Percentiles rank a stretch among this genome's conserved stretches.
phyloP scores from a whole-genome alignment of 2,113 vertebrate genomes.

The Motacilla tschutschensis region DNA sequence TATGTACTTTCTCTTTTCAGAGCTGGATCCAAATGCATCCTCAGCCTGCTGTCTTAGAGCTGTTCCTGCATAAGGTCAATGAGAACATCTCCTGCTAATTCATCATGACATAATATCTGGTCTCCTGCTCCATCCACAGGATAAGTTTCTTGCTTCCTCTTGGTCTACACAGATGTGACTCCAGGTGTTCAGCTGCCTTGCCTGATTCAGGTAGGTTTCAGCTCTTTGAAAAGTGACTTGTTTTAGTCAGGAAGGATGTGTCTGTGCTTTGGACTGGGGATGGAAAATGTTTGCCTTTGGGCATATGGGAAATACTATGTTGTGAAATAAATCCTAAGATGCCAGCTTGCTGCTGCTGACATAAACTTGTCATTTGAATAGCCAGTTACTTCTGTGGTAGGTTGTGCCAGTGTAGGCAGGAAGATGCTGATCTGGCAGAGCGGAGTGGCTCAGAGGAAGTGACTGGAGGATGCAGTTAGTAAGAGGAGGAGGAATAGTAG shows the following conservation, averaged over 20 bases:
- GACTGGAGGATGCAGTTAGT: not conserved
- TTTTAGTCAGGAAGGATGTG: not conserved
- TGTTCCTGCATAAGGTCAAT: not conserved
- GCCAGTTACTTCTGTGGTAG: not conserved
- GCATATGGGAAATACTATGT: not conserved
- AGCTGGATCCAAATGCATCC: slow-evolving; percentile 11
- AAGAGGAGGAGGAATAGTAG: not conserved
- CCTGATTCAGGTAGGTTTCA: slow-evolving; percentile 44
- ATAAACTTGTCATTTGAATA: not conserved
- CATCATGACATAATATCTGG: slow-evolving; percentile 36
- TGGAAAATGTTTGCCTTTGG: not conserved
- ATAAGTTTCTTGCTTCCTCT: slow-evolving; percentile 16
- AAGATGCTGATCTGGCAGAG: not conserved
- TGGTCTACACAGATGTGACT: slow-evolving; percentile 21
- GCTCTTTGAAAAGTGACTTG: not conserved
- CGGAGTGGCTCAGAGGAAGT: not conserved
- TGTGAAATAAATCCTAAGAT: not conserved
- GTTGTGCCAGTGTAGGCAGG: not conserved
- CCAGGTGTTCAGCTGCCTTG: not conserved
- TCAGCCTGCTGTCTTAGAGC: not conserved
- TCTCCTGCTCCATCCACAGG: not conserved
- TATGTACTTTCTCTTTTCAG: slow-evolving; percentile 32
- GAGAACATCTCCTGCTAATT: slow-evolving; percentile 17
- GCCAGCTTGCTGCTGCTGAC: not conserved
- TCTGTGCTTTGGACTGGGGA: not conserved